Evolutionary conservation across 2,113 vertebrate species (phyloP).

Genomic region (Ptyas mucosa): DNA sequence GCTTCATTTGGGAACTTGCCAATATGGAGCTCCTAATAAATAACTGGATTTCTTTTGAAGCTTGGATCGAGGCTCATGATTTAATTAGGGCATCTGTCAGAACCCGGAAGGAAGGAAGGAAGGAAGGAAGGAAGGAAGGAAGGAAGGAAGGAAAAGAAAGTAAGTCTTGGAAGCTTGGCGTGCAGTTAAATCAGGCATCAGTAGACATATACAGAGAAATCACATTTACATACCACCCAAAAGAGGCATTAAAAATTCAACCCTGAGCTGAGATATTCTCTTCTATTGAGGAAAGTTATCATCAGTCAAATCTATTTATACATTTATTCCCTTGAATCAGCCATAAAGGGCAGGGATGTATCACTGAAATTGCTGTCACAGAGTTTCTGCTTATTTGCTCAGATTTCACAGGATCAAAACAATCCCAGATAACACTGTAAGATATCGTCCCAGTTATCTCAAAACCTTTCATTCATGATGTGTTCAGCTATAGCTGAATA

Average conservation of each 20-base stretch:
- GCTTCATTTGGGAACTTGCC: too few species aligned
- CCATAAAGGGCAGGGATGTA: not conserved
- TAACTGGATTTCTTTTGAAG: too few species aligned
- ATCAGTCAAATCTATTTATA: not conserved
- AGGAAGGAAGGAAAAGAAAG: not conserved
- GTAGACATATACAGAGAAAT: not conserved
- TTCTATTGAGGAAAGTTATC: not conserved
- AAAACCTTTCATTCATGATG: not conserved
- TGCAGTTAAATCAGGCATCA: not conserved
- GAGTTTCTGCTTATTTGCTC: not conserved
- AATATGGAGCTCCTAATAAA: too few species aligned
- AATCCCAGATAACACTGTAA: not conserved
- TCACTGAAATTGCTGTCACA: not conserved
- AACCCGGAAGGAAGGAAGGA: too few species aligned
- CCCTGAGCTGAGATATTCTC: not conserved
- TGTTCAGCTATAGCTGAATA: not conserved
- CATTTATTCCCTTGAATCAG: not conserved
- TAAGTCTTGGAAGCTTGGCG: not conserved
- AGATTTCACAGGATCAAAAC: not conserved
- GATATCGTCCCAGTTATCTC: not conserved
- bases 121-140: too few species aligned
- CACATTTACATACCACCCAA: not conserved
- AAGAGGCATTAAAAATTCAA: not conserved
- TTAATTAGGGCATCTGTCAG: too few species aligned
- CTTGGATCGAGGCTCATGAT: too few species aligned